These are phyloP conservation scores for Hippopotamus amphibius DNA, from an alignment of 2,113 vertebrate species.

Conservation along the genomic window DNA sequence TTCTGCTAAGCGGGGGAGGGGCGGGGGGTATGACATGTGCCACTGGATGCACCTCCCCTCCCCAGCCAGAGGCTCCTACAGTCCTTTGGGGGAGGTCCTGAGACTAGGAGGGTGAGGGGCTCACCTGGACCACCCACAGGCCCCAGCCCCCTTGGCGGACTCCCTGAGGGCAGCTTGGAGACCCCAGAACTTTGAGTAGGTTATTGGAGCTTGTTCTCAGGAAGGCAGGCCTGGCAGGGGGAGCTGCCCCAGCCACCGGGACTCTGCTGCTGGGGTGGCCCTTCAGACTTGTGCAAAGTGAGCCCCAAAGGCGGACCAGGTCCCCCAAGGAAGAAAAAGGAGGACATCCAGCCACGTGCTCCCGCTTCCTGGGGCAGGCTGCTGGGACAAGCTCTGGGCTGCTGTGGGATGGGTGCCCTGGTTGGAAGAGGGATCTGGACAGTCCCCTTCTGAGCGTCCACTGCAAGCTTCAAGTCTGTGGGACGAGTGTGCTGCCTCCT, in stretches of 20 bases:
- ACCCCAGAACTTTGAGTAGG: not conserved
- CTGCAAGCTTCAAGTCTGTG: not conserved
- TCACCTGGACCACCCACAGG: not conserved
- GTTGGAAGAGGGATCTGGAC: not conserved
- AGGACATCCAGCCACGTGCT: not conserved
- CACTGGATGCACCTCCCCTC: not conserved
- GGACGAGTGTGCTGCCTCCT: not conserved
- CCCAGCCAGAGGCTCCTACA: not conserved
- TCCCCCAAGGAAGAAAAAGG: not conserved
- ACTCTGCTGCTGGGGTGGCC: not conserved
- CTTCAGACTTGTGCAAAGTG: not conserved
- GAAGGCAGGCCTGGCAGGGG: not conserved
- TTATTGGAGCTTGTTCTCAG: not conserved
- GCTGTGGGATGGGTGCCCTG: no score
- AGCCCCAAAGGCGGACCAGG: not conserved
- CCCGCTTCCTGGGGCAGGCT: not conserved
- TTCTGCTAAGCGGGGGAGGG: no score
- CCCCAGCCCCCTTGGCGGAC: not conserved
- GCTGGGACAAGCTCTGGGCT: not conserved
- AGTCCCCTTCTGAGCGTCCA: not conserved
- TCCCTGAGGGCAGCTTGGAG: not conserved
- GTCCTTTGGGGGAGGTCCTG: not conserved
- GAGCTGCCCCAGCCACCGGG: not conserved
- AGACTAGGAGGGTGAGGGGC: not conserved
- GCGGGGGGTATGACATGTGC: not conserved